Evolutionary conservation across 2,797 vertebrate genomes (phyloP), one percentile per base, ranked within the genome.

Genomic region (Leuciscus waleckii): DNA sequence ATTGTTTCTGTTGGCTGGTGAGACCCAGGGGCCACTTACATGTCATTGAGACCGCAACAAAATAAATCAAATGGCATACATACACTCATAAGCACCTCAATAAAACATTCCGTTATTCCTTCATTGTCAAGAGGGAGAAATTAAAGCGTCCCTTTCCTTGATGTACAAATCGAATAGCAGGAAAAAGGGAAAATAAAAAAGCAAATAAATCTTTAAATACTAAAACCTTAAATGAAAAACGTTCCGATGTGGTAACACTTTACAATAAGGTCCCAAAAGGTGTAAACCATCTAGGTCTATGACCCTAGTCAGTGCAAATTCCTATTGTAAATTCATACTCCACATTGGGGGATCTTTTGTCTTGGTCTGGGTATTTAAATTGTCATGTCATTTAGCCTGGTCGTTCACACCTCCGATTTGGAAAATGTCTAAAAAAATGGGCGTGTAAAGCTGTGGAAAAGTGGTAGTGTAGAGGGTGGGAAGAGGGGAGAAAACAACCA

Each of bases 1-100:
- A 37, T 82, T 82, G 70, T 73, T 74, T 43, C 56, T 82, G 29
- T 75, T 61, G 54, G 43, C 58, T 51, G 71, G 71, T 46, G 77
- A 56, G 26, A 85, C 37, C 65, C 51, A 79, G 54, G 51, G 51
- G n/a, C 37, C 76, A 35, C 71, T 79, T 71, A 17, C 43, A 75
- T 75, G 70, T 21, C 71, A 67, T 37, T 19, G 29, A 51, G 14
- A 35, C 41, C 8, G 3, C 71, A 75, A 75, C 56, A 76, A 75
- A 75, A 51, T 75, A 76, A 75, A 54, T 75, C 43, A 65, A 32
- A 35, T 7, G 6, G 43, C 69, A n/a, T 10, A 46, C 54, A 82
- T 46, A 69, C 51, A 37, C 35, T 46, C 67, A 63, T 74, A 82
- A 82, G 70, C 56, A 74, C 56, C 56, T 63, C 41, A n/a, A 37